These are phyloP conservation scores for Notodonta dromedarius DNA, from an alignment of 2,888 invertebrate species.

Conservation along the genomic window DNA sequence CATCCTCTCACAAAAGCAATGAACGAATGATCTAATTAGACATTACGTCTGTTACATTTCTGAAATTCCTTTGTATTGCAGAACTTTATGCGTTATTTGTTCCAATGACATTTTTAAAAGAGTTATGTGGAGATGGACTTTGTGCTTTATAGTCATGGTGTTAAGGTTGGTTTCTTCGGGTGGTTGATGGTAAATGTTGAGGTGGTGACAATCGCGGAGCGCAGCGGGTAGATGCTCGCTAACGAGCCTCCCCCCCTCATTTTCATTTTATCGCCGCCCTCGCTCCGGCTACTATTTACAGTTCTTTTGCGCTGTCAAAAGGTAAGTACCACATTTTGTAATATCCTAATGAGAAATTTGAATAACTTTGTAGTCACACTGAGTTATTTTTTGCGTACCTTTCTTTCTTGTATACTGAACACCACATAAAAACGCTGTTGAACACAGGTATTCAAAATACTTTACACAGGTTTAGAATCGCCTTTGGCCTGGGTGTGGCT, in stretches of 20 bases:
- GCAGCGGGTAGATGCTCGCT: conserved; percentile 67
- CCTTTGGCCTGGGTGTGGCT: too few relatives aligned
- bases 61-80: conserved; percentile 79
- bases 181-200: conserved; percentile 58
- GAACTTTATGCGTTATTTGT: conserved; percentile 79
- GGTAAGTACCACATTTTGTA: conserved; percentile 59
- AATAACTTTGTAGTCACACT: conserved; percentile 21
- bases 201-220: conserved; percentile 73
- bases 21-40: conserved; percentile 77
- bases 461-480: too few relatives aligned
- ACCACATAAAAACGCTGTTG: too few relatives aligned
- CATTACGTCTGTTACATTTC: conserved; percentile 77
- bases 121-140: conserved; percentile 27
- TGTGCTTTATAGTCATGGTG: conserved; percentile 38
- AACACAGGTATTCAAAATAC: too few relatives aligned
- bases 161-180: conserved; percentile 50
- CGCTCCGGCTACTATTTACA: conserved; percentile 59
- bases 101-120: conserved; percentile 63
- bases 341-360: conserved; percentile 55
- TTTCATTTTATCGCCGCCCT: conserved; percentile 73
- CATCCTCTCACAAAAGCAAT: conserved; percentile 47
- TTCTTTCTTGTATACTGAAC: too few relatives aligned
- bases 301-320: conserved; percentile 62
- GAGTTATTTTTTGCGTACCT: neutral
- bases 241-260: conserved; percentile 74